Conservation (phyloP, 2,888 invertebrate genomes). For the Neelides folsomi region DNA sequence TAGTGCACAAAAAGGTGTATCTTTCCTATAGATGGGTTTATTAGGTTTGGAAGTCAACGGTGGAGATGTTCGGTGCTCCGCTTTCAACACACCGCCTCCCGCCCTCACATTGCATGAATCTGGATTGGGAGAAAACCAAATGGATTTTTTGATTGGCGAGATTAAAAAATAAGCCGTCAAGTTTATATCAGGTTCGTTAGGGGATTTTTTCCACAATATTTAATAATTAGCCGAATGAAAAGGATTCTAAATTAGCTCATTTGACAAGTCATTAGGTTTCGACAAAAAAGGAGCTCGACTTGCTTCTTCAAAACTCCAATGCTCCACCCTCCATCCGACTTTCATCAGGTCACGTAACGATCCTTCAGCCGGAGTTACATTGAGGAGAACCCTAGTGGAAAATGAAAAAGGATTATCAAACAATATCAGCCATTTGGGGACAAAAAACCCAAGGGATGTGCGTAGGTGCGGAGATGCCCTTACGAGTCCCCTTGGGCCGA, state of each 20-base stretch:
- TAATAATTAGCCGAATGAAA: slow-evolving; percentile 32
- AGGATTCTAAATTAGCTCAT: slow-evolving; percentile 33
- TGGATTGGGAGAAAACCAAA: background rate
- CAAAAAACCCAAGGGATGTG: slow-evolving; percentile 5
- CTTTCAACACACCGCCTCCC: no score
- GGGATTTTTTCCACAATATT: slow-evolving; percentile 34
- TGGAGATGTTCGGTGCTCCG: no score
- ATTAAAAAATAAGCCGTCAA: slow-evolving; percentile 27
- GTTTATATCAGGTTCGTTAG: slow-evolving; percentile 33
- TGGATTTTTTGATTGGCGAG: slow-evolving; percentile 1
- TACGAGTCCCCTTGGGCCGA: no score
- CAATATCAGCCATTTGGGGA: slow-evolving; percentile 8
- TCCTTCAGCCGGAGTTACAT: background rate
- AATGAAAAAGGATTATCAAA: slow-evolving; percentile 13
- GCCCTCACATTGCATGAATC: no score
- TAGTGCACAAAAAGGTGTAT: no score
- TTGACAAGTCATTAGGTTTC: slow-evolving; percentile 33
- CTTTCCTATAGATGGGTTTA: no score
- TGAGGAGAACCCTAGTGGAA: slow-evolving; percentile 4
- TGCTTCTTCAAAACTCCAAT: slow-evolving; percentile 2
- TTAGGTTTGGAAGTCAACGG: no score
- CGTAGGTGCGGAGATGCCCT: no score
- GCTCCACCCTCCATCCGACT: background rate
- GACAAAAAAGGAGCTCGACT: slow-evolving; percentile 25
- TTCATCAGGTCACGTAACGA: no score